Evolutionary conservation across 2,888 invertebrate species (phyloP).

Genomic region (Acrobasis suavella): DNA sequence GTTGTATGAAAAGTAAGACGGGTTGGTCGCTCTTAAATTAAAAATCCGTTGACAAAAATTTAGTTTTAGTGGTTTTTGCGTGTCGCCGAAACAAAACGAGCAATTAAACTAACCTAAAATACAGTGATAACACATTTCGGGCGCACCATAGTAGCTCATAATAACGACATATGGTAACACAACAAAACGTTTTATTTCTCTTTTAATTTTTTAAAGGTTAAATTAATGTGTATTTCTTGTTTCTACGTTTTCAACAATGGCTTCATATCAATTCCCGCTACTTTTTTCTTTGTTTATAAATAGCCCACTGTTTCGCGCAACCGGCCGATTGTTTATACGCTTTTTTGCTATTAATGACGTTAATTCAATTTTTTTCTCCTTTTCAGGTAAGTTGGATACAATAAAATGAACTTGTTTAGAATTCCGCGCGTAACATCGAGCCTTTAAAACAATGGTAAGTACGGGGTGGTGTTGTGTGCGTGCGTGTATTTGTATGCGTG

Average conservation of each 20-base stretch:
- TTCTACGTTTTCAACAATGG: slow-evolving; percentile 32
- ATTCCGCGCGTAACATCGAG: slow-evolving; percentile 43
- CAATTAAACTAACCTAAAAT: neutral
- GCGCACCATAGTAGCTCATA: neutral
- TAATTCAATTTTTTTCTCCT: slow-evolving; percentile 55
- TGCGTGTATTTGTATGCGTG: slow-evolving; percentile 16
- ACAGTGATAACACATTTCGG: neutral
- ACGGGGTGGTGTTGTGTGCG: slow-evolving; percentile 18
- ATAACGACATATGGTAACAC: slow-evolving; percentile 2
- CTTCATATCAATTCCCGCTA: slow-evolving; percentile 34
- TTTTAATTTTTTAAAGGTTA: slow-evolving; percentile 23
- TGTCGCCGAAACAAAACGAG: neutral
- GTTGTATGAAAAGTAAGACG: too few relatives aligned
- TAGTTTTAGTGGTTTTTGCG: neutral
- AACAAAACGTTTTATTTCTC: neutral
- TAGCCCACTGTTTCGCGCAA: slow-evolving; percentile 47
- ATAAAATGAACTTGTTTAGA: slow-evolving; percentile 59
- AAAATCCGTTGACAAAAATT: neutral
- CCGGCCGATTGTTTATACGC: slow-evolving; percentile 48
- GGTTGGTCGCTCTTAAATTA: too few relatives aligned
- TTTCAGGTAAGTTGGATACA: slow-evolving; percentile 71
- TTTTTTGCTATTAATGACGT: slow-evolving; percentile 54
- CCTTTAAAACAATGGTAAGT: slow-evolving; percentile 48
- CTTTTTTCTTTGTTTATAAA: slow-evolving; percentile 48
- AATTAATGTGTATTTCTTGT: slow-evolving; percentile 33